Evolutionary conservation across 2,888 invertebrate genomes (phyloP), one percentile per base, ranked within the genome.

Genomic region (Folsomia candida): DNA sequence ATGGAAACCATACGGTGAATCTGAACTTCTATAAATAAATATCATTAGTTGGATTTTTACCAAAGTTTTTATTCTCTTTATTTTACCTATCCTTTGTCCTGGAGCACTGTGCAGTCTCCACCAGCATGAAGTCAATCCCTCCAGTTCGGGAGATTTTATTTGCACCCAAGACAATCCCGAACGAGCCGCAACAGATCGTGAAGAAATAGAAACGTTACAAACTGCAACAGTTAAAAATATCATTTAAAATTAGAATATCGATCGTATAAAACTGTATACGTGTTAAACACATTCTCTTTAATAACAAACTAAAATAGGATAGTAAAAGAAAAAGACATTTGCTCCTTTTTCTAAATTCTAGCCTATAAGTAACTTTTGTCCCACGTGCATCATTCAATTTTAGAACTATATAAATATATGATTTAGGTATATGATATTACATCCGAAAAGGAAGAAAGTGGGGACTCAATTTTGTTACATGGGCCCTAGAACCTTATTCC

Each of bases 181-280:
- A 82, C 89, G 88, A 80, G 83, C 87, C 81, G 88, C 87, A 81
- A 91, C 86, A 70, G 87, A 84, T 51, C 88, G 85, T 29, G 90
- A 89, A 82, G 90, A 89, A 81, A 91, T 87, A 27, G 90, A 90
- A 82, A 91, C 88, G 84, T 91, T 91, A 85, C 91, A 91, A 90
- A 91, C 91, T 91, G 84, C 65, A 83, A 84, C 6, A 14, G 37
- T 37, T 37, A 37, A 37, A 37, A 4, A 37, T 9, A 37, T 14
- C 14, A 51, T 51, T 68, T 68, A 28, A 51, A 68, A 61, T 62
- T 68, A 62, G n/a, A n/a, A n/a, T n/a, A n/a, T n/a, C n/a, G n/a
- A n/a, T n/a, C 68, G 59, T 68, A 60, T 68, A 61, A 60, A 47
- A 60, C 60, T 59, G 28, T 61, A 25, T 6, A 28, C 25, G 22